A percentile compares a stretch with the other conserved stretches of the same genome.
Conservation (phyloP, 2,888 invertebrate genomes). For the Drosophila mettleri region DNA sequence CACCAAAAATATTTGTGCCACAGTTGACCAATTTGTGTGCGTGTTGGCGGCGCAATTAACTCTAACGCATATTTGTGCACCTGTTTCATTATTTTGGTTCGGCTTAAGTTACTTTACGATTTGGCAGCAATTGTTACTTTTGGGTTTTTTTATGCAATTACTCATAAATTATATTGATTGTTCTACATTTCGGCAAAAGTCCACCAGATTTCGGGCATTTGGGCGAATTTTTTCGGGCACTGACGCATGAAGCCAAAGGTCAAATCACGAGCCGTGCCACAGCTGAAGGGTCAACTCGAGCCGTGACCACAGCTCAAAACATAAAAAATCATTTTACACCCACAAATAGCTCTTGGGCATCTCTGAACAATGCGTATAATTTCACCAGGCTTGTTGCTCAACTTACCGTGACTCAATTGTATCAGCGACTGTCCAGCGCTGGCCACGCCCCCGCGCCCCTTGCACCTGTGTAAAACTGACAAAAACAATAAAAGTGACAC, state of each 20-base stretch:
- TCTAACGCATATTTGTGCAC: constrained; percentile 62
- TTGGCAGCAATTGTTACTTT: constrained; percentile 61
- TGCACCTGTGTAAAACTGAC: constrained; percentile 47
- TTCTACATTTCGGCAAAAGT: constrained; percentile 62
- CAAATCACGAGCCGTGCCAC: constrained; percentile 44
- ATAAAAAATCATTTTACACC: constrained; percentile 36
- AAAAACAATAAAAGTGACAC: constrained; percentile 58
- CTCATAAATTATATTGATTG: constrained; percentile 73
- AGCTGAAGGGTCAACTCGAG: constrained; percentile 42
- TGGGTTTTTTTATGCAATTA: constrained; percentile 57
- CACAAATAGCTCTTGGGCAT: constrained; percentile 8
- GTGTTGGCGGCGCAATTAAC: constrained; percentile 65
- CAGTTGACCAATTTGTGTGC: constrained; percentile 66
- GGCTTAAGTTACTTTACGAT: constrained; percentile 37
- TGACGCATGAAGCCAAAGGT: constrained; percentile 79
- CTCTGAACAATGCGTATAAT: constrained; percentile 41
- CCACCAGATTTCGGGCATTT: constrained; percentile 23
- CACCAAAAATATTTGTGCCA: constrained; percentile 37
- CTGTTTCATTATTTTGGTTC: constrained; percentile 36
- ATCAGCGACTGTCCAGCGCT: constrained; percentile 81
- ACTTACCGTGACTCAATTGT: constrained; percentile 84
- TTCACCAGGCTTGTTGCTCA: constrained; percentile 71
- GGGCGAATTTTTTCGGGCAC: constrained; percentile 36
- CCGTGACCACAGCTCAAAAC: constrained; percentile 50
- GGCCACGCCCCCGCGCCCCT: constrained; percentile 44